Percentiles rank a stretch among this genome's conserved stretches.
Evolutionary conservation across 2,797 vertebrate genomes (phyloP).

Genomic region (Cirrhinus mrigala): DNA sequence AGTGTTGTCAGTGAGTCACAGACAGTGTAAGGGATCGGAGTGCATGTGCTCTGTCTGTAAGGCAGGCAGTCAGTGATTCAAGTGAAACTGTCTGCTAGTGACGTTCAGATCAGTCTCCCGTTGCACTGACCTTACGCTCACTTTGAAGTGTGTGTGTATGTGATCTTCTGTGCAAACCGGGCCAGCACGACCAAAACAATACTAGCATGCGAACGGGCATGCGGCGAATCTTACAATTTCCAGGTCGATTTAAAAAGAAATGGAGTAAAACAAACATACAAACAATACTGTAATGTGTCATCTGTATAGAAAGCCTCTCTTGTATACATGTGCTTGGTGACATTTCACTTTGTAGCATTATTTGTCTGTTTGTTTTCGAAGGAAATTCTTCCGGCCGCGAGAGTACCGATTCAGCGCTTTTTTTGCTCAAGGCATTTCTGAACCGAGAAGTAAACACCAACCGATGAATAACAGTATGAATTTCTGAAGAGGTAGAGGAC

Average conservation of each 20-base stretch:
- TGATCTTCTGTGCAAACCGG: conserved; percentile 65
- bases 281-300: conserved; percentile 64
- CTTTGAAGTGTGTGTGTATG: conserved; percentile 60
- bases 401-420: conserved; percentile 35
- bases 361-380: conserved; percentile 53
- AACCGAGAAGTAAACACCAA: conserved; percentile 79
- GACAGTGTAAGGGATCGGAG: conserved; percentile 59
- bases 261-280: conserved; percentile 64
- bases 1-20: conserved; percentile 60
- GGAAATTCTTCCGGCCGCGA: conserved; percentile 63
- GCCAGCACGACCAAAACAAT: conserved; percentile 63
- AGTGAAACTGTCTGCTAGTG: conserved; percentile 51
- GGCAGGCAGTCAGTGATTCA: conserved; percentile 61
- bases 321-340: conserved; percentile 71
- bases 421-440: conserved; percentile 82
- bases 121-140: conserved; percentile 35
- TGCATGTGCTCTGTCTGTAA: conserved; percentile 61
- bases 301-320: conserved; percentile 44
- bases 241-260: conserved; percentile 67
- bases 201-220: conserved; percentile 63
- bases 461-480: conserved; percentile 68
- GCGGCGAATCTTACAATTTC: conserved; percentile 65
- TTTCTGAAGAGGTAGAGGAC: conserved; percentile 82
- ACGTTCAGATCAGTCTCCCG: conserved; percentile 29
- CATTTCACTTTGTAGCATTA: conserved; percentile 57